A percentile compares a stretch with the other conserved stretches of the same genome.
Conservation (phyloP, 2,888 invertebrate species). For the Pristionchus entomophagus region DNA sequence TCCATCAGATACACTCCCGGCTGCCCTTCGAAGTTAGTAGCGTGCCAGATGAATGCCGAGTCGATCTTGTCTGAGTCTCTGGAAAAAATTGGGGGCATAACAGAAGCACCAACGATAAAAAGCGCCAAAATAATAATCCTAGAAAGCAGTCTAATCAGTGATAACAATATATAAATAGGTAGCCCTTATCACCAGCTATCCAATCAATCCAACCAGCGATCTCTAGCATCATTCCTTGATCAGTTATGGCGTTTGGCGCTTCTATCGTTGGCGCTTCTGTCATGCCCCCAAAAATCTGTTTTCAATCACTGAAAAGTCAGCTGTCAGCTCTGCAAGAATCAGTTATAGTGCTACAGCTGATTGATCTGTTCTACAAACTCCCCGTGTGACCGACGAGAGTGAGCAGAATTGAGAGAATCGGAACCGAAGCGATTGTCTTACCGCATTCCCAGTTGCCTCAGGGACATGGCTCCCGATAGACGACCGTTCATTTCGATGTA, state of each 20-base stretch:
- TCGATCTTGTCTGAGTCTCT: conserved; percentile 29
- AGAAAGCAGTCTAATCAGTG: no score
- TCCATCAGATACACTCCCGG: conserved; percentile 40
- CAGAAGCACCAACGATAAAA: no score
- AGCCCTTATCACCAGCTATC: no score
- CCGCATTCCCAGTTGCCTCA: neutral
- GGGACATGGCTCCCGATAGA: neutral
- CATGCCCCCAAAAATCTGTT: neutral
- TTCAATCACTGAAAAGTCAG: neutral
- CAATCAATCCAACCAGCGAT: no score
- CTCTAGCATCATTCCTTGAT: no score
- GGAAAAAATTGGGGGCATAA: no score
- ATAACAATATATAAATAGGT: no score
- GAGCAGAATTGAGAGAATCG: neutral
- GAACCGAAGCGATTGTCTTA: neutral
- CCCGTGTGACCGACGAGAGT: neutral
- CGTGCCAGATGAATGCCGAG: conserved; percentile 32
- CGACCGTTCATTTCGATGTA: neutral
- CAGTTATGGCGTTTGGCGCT: no score
- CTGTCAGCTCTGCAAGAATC: neutral
- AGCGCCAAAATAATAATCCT: no score
- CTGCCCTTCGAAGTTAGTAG: neutral
- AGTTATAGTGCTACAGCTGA: no score
- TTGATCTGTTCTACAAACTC: neutral
- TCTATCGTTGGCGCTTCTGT: no score